Evolutionary conservation across 2,888 invertebrate genomes (phyloP).

Genomic region (Hydroisotoma schaefferi): DNA sequence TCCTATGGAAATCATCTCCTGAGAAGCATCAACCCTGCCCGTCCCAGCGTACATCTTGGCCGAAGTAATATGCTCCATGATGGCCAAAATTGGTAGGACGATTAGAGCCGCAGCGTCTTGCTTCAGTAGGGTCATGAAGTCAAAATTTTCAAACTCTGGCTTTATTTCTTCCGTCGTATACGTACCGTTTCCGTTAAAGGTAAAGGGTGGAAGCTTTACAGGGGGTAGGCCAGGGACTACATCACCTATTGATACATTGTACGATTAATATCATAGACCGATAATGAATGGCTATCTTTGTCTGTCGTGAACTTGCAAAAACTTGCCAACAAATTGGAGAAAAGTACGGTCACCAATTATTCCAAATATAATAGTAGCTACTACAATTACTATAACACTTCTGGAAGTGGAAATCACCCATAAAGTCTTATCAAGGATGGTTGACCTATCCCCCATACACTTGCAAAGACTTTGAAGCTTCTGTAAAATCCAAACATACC

Average conservation of each 20-base stretch:
- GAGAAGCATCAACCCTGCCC: constrained; percentile 38
- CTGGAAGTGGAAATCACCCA: constrained; percentile 72
- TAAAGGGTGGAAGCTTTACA: constrained; percentile 64
- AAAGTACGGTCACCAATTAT: constrained; percentile 41
- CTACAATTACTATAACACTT: constrained; percentile 71
- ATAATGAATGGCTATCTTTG: not conserved
- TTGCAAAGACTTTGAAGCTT: constrained; percentile 35
- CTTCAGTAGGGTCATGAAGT: constrained; percentile 68
- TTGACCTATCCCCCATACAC: constrained; percentile 24
- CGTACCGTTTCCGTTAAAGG: constrained; percentile 46
- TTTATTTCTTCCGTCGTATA: not conserved
- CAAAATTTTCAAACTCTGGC: constrained; percentile 52
- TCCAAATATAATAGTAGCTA: constrained; percentile 60
- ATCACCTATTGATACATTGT: constrained; percentile 59
- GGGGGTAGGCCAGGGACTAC: constrained; percentile 68
- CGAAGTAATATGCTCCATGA: constrained; percentile 70
- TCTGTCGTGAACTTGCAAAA: constrained; percentile 51
- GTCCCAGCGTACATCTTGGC: constrained; percentile 58
- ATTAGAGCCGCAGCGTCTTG: constrained; percentile 78
- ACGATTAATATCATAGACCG: not conserved
- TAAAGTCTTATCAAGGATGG: constrained; percentile 57
- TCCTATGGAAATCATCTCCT: constrained; percentile 35
- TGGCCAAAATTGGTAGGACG: constrained; percentile 79
- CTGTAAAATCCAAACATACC: constrained; percentile 19
- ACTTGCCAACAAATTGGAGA: too few relatives aligned